Evolutionary conservation across 2,888 invertebrate genomes (phyloP).

Genomic region (Isotomurus palustris): DNA sequence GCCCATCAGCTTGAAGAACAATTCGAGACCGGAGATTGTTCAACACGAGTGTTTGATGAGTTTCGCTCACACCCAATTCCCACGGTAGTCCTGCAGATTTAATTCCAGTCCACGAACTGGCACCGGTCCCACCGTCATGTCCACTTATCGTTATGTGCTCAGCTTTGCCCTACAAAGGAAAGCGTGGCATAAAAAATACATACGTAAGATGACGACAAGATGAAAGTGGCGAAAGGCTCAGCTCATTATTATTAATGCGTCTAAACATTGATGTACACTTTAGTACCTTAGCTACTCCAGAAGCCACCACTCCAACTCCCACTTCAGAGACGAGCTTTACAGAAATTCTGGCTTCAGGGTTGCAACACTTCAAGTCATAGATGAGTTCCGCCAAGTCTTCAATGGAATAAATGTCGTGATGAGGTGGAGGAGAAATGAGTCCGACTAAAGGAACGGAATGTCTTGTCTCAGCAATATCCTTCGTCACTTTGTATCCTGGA

Average conservation of each 20-base stretch:
- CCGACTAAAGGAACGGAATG: slow-evolving; percentile 93
- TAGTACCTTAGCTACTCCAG: slow-evolving; percentile 89
- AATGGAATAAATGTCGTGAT: slow-evolving; percentile 99
- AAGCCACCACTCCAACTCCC: slow-evolving; percentile 97
- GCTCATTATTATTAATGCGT: too few relatives aligned
- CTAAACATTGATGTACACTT: too few relatives aligned
- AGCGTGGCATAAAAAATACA: slow-evolving; percentile 19
- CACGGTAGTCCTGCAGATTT: slow-evolving; percentile 97
- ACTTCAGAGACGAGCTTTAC: slow-evolving; percentile 98
- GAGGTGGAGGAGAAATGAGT: slow-evolving; percentile 96
- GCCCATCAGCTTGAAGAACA: slow-evolving; percentile 93
- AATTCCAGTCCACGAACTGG: slow-evolving; percentile 98
- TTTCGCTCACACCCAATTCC: slow-evolving; percentile 97
- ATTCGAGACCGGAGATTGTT: slow-evolving; percentile 90
- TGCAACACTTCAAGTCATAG: slow-evolving; percentile 87
- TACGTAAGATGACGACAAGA: too few relatives aligned
- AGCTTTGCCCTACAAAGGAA: slow-evolving; percentile 94
- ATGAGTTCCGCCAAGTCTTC: slow-evolving; percentile 97
- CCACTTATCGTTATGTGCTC: slow-evolving; percentile 98
- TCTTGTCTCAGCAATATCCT: slow-evolving; percentile 89
- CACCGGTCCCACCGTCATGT: slow-evolving; percentile 98
- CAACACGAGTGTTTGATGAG: slow-evolving; percentile 91
- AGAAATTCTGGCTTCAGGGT: slow-evolving; percentile 89
- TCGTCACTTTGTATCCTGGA: slow-evolving; percentile 65
- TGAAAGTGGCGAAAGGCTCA: too few relatives aligned